Evolutionary conservation across 2,888 invertebrate genomes (phyloP).

Genomic region (Hydriomena furcata): DNA sequence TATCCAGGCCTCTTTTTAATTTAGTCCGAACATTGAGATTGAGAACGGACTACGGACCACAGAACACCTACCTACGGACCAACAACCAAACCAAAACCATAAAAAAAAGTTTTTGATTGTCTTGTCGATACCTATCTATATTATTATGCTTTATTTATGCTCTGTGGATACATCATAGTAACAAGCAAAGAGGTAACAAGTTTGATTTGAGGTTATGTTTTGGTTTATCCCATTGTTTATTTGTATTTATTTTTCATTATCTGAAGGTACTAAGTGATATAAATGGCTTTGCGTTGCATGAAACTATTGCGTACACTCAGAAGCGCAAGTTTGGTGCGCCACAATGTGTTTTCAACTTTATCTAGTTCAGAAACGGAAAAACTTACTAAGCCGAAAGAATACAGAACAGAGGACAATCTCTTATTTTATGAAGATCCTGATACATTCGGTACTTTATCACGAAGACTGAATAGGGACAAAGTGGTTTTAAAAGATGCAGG

Average conservation of each 20-base stretch:
- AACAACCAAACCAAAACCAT: too few relatives aligned
- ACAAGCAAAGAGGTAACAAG: background rate
- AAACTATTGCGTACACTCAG: conserved; percentile 50
- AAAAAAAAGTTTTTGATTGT: too few relatives aligned
- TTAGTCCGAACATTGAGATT: too few relatives aligned
- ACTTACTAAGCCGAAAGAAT: conserved; percentile 46
- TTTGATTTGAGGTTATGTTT: conserved; percentile 6
- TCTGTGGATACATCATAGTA: background rate
- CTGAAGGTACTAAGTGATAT: too few relatives aligned
- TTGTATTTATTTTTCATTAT: background rate
- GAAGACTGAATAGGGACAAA: conserved; percentile 40
- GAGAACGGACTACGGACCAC: too few relatives aligned
- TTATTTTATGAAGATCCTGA: conserved; percentile 79
- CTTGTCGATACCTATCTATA: too few relatives aligned
- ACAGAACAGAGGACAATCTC: conserved; percentile 61
- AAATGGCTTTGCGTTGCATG: conserved; percentile 57
- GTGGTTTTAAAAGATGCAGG: conserved; percentile 74
- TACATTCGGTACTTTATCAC: conserved; percentile 79
- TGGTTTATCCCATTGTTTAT: too few relatives aligned
- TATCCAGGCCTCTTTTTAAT: too few relatives aligned
- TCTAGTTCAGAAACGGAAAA: conserved; percentile 39
- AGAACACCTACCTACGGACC: too few relatives aligned
- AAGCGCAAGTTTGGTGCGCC: conserved; percentile 39
- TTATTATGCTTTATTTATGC: too few relatives aligned
- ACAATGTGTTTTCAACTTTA: conserved; percentile 44